Evolutionary conservation across 2,113 vertebrate species (phyloP), one percentile per base, ranked within the genome.

Genomic region (Cephalophus harveyi): DNA sequence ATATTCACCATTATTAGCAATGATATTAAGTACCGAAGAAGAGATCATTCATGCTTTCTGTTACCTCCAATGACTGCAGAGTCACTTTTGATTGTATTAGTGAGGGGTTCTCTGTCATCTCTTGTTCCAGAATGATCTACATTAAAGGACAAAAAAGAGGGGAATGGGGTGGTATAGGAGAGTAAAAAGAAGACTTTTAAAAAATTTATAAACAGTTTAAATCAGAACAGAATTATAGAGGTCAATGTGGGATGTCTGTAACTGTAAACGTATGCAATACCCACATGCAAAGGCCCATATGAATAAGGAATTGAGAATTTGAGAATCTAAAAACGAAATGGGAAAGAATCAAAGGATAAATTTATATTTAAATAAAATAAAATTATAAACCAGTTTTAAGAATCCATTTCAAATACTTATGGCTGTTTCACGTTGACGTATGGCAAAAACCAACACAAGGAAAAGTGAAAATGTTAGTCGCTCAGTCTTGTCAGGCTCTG

Each of bases 21-120:
- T 6, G 4, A 95, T 19, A 96, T 81, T 71, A 57, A 7, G 2
- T 67, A 89, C 15, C 48, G 5, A 0, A 64, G n/a, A 10, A 89
- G 25, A 89, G 90, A 1, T 87, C 96, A 14, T 40, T 55, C 59
- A 36, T 2, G 84, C 6, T 98, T 94, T 79, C 90, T 95, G 95
- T 99, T 99, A 99, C 99, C 99, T 99, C 99, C 99, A 97, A 99
- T 99, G 87, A 99, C 98, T 97, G 99, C 99, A 89, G 99, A 99
- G 98, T 99, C 99, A 95, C 98, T 99, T 98, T 96, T 99, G 98
- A 99, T 99, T 95, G 99, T 98, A 98, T 99, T 99, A 93, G 99
- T 98, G 97, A 99, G 97, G 43, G 99, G 99, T 40, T 99, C 98
- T 98, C 99, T 99, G 81, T 99, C 98, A 97, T 99, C 99, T 98